Evolutionary conservation across 2,797 vertebrate genomes (phyloP).

Genomic region (Setipinna tenuifilis): DNA sequence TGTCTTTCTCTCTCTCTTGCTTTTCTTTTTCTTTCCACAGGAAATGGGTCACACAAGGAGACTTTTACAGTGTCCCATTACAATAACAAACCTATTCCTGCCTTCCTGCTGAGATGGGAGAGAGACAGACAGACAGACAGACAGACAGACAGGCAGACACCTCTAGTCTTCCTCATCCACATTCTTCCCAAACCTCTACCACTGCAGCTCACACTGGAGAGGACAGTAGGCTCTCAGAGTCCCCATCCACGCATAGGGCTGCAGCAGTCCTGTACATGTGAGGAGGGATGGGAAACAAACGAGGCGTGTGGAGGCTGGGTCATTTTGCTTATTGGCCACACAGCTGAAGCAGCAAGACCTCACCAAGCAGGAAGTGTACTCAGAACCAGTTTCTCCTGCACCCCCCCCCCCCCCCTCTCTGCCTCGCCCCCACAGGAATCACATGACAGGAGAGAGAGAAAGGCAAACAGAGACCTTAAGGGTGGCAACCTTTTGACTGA

Average conservation of each 20-base stretch:
- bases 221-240: no score
- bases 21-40: not conserved
- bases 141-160: not conserved
- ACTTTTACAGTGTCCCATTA: not conserved
- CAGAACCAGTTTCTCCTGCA: not conserved
- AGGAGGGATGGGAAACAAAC: no score
- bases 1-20: no score
- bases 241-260: no score
- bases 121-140: not conserved
- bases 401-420: no score
- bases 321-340: not conserved
- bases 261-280: no score
- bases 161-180: not conserved
- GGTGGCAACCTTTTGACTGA: not conserved
- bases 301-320: not conserved
- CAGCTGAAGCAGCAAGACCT: constrained; percentile 25
- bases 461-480: not conserved
- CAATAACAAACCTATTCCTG: constrained; percentile 1
- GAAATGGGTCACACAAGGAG: not conserved
- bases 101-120: constrained; percentile 15
- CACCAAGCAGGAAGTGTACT: not conserved
- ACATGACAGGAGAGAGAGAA: not conserved
- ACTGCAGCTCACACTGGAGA: no score
- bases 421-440: not conserved
- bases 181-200: not conserved